Conservation (phyloP, 2,888 invertebrate species). For the Pseudococcus longispinus region DNA sequence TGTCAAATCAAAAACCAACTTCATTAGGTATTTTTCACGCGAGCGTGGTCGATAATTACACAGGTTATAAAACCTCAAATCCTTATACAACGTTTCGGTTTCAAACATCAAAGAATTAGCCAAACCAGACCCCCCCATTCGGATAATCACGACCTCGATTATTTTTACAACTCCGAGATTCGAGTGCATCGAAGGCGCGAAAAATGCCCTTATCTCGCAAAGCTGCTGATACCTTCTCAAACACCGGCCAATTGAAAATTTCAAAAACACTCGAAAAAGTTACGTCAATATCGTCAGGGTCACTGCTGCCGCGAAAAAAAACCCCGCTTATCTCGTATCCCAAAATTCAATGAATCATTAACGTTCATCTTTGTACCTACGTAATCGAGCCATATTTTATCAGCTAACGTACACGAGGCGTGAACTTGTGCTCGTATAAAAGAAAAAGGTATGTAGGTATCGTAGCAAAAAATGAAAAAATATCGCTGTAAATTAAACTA, state of each 20-base stretch:
- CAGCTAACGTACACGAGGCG: neutral
- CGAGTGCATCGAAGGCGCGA: neutral
- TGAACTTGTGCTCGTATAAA: neutral
- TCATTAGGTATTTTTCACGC: neutral
- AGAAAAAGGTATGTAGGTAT: neutral
- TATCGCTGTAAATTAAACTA: neutral
- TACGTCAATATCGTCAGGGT: neutral
- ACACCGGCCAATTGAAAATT: neutral
- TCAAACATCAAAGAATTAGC: neutral
- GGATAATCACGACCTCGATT: neutral
- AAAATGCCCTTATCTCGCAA: neutral
- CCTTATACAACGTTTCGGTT: neutral
- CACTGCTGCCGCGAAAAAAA: neutral
- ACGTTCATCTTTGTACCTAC: slow-evolving; percentile 6
- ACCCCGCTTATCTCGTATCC: neutral
- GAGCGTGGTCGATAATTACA: neutral
- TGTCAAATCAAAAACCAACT: neutral
- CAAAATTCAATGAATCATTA: slow-evolving; percentile 30
- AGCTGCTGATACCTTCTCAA: neutral
- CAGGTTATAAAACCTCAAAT: neutral
- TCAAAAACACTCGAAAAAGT: neutral
- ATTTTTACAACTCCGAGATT: neutral
- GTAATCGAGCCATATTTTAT: slow-evolving; percentile 7
- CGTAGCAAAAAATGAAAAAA: neutral
- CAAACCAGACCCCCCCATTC: neutral